Percentiles rank a stretch among this genome's conserved stretches.
phyloP scores from a whole-genome alignment of 2,113 vertebrate genomes.

The Lagenorhynchus albirostris region DNA sequence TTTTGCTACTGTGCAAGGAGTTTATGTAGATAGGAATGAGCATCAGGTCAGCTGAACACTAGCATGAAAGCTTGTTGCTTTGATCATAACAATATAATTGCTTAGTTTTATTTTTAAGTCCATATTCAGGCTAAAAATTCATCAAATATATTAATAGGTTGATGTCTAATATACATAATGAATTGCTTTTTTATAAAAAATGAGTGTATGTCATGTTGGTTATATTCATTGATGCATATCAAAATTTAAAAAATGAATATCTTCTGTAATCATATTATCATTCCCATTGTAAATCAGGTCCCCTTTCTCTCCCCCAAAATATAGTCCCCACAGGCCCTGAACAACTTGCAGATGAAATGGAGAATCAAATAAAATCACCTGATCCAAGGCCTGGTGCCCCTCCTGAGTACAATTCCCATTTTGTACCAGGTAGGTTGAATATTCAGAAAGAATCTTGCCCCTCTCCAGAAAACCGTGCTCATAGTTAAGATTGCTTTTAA shows the following conservation, averaged over 20 bases:
- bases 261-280: background rate
- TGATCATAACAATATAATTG: background rate
- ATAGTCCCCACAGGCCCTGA: background rate
- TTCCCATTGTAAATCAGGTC: background rate
- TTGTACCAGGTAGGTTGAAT: conserved; percentile 33
- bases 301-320: background rate
- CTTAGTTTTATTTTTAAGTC: background rate
- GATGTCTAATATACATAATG: background rate
- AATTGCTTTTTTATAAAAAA: background rate
- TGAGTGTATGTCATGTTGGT: background rate
- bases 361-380: background rate
- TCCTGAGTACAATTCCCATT: conserved; percentile 51
- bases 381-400: background rate
- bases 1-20: background rate
- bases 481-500: background rate
- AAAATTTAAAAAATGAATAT: background rate
- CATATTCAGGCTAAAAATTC: background rate
- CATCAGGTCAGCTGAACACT: background rate
- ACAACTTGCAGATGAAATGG: background rate
- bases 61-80: background rate
- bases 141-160: background rate
- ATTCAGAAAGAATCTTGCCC: background rate
- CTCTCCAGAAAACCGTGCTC: background rate
- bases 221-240: background rate
- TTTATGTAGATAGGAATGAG: background rate